These are phyloP conservation scores for Melanostigma gelatinosum DNA, from an alignment of 2,113 vertebrate genomes.

Conservation along the genomic window DNA sequence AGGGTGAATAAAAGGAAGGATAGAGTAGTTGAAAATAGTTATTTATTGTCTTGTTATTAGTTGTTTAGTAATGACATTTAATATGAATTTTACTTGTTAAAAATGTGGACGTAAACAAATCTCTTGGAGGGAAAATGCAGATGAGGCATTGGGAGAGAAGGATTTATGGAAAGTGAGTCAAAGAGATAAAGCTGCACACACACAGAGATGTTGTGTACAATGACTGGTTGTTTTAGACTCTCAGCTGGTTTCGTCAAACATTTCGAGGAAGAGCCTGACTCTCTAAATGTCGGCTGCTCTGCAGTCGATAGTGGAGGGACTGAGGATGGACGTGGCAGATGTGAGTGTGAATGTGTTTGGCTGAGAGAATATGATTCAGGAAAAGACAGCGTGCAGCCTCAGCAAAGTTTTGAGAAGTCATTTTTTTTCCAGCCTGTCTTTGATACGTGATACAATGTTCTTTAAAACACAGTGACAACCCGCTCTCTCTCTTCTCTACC, in stretches of 20 bases:
- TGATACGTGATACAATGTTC: not conserved
- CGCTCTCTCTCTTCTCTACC: slow-evolving; percentile 7
- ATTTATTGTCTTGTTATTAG: not conserved
- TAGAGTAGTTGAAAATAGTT: not conserved
- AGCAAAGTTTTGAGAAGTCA: slow-evolving; percentile 43
- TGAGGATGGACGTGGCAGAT: not conserved
- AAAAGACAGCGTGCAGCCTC: slow-evolving; percentile 25
- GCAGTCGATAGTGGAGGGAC: not conserved
- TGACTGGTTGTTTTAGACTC: not conserved
- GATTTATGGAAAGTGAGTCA: slow-evolving; percentile 31
- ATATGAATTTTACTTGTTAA: not conserved
- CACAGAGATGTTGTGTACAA: not conserved
- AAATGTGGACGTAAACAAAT: slow-evolving; percentile 8
- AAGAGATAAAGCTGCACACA: slow-evolving; percentile 27
- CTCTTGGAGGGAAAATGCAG: not conserved
- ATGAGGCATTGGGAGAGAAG: not conserved
- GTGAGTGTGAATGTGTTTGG: slow-evolving; percentile 17
- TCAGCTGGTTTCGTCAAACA: not conserved
- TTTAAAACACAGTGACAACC: slow-evolving; percentile 32
- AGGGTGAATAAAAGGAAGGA: not conserved
- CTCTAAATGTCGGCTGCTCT: not conserved
- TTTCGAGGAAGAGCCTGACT: not conserved
- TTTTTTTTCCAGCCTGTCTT: not conserved
- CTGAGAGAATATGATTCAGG: slow-evolving; percentile 14
- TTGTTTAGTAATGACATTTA: not conserved